Evolutionary conservation across 2,888 invertebrate genomes (phyloP).

Genomic region (Pheosia tremula): DNA sequence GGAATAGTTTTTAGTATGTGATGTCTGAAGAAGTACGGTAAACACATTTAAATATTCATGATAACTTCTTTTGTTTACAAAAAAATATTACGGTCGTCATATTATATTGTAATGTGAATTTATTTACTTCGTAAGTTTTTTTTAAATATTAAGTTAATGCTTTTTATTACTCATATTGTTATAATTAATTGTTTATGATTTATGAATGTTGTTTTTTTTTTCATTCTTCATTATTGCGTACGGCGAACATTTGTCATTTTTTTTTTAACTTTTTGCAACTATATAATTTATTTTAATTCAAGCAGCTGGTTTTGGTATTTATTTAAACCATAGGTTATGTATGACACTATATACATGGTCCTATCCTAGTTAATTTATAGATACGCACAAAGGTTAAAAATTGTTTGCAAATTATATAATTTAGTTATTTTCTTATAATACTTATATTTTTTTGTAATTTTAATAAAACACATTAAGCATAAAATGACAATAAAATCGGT

Average conservation of each 20-base stretch:
- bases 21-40: not conserved
- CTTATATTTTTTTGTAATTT: not conserved
- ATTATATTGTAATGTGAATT: slow-evolving; percentile 19
- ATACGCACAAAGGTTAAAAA: too few species aligned
- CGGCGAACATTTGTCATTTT: not conserved
- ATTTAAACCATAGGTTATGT: slow-evolving; percentile 30
- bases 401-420: slow-evolving; percentile 28
- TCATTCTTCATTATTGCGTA: too few species aligned
- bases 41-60: not conserved
- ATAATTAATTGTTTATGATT: slow-evolving; percentile 21
- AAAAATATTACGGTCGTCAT: slow-evolving; percentile 27
- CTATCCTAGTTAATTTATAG: slow-evolving; percentile 43
- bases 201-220: not conserved
- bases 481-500: slow-evolving; percentile 36
- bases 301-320: slow-evolving; percentile 34
- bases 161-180: slow-evolving; percentile 29
- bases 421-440: slow-evolving; percentile 13
- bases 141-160: slow-evolving; percentile 19
- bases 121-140: slow-evolving; percentile 21
- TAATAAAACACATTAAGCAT: slow-evolving; percentile 13
- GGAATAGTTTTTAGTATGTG: too few species aligned
- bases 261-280: slow-evolving; percentile 16
- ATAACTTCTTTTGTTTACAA: not conserved
- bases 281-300: slow-evolving; percentile 12
- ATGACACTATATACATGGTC: slow-evolving; percentile 31